Conservation (phyloP, 2,797 vertebrate species). For the Neosalanx taihuensis region DNA sequence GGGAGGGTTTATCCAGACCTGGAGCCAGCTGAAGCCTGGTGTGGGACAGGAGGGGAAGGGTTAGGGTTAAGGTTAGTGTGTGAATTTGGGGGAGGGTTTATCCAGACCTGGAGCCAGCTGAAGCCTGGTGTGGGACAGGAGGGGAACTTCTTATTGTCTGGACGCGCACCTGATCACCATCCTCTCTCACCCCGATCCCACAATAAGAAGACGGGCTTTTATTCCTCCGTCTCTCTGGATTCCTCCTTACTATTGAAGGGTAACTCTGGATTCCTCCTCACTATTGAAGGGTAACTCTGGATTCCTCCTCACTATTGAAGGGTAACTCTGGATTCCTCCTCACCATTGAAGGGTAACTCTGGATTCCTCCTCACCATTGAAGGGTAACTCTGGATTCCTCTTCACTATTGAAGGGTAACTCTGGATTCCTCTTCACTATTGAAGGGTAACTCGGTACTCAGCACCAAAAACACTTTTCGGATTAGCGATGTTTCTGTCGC, state of each 20-base stretch:
- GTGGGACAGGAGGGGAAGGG: no score
- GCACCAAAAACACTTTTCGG: slow-evolving; percentile 10
- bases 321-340: neutral
- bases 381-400: slow-evolving; percentile 3
- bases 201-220: neutral
- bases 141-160: neutral
- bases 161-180: slow-evolving; percentile 63
- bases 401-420: slow-evolving; percentile 3
- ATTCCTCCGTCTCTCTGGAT: slow-evolving; percentile 3
- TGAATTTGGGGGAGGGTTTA: slow-evolving; percentile 68
- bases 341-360: slow-evolving; percentile 6
- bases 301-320: neutral
- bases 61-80: slow-evolving; percentile 6
- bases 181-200: slow-evolving; percentile 17
- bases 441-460: slow-evolving; percentile 13
- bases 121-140: slow-evolving; percentile 24
- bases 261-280: neutral
- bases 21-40: slow-evolving; percentile 31
- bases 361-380: neutral
- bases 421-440: neutral
- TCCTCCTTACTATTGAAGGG: neutral
- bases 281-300: slow-evolving; percentile 9
- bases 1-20: slow-evolving; percentile 65
- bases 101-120: slow-evolving; percentile 22
- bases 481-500: slow-evolving; percentile 58